Evolutionary conservation across 2,113 vertebrate species (phyloP).

Genomic region (Datnioides undecimradiatus): DNA sequence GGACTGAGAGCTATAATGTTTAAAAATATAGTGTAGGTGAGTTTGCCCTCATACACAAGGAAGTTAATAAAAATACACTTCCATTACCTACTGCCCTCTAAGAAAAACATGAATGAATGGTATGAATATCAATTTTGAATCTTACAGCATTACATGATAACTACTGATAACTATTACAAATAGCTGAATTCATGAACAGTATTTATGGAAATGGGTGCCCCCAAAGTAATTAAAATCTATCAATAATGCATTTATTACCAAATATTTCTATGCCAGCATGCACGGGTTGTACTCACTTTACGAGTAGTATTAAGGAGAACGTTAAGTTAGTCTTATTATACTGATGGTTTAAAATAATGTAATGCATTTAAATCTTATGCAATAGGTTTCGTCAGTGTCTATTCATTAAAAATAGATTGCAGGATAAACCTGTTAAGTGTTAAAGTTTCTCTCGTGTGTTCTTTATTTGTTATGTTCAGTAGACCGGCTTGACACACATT

Average conservation of each 20-base stretch:
- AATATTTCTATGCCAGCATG: not conserved
- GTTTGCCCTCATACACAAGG: not conserved
- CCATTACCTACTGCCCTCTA: too few relatives aligned
- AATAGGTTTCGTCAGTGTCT: not conserved
- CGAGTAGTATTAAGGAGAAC: not conserved
- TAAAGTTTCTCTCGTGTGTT: not conserved
- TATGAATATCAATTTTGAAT: not conserved
- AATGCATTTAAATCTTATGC: not conserved
- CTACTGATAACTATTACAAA: too few relatives aligned
- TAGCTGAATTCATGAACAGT: not conserved
- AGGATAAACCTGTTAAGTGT: not conserved
- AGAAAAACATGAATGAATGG: too few relatives aligned
- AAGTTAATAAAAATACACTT: too few relatives aligned
- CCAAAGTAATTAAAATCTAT: not conserved
- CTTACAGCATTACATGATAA: not conserved
- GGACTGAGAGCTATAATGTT: not conserved
- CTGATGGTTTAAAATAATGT: not conserved
- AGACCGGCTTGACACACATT: not conserved
- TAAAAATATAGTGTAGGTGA: not conserved
- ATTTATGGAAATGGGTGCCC: not conserved
- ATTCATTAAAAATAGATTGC: not conserved
- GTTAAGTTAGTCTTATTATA: not conserved
- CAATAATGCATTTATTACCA: not conserved
- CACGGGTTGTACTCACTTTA: not conserved
- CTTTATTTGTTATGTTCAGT: not conserved